Evolutionary conservation across 2,797 vertebrate species (phyloP).

Genomic region (Morus bassanus): DNA sequence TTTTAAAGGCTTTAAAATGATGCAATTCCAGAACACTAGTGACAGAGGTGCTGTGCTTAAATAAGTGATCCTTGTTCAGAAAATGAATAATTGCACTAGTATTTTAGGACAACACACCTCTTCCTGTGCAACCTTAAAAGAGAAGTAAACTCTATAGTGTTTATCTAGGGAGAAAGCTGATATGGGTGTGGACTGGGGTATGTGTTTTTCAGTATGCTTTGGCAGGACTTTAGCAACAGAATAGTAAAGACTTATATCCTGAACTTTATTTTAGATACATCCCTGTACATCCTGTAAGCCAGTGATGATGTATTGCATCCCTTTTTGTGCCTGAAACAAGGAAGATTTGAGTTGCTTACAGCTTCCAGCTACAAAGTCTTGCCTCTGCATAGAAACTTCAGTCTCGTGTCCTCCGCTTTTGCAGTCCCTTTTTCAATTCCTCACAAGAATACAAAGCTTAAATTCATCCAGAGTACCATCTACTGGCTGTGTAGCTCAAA

Average conservation of each 20-base stretch:
- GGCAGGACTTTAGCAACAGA: neutral
- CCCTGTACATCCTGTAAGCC: neutral
- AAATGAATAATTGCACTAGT: neutral
- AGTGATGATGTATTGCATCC: neutral
- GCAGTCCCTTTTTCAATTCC: neutral
- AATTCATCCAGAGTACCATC: neutral
- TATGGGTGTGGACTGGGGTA: fast-evolving
- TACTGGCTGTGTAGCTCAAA: neutral
- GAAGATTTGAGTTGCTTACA: neutral
- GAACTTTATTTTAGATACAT: neutral
- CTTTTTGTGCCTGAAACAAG: neutral
- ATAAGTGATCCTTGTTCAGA: neutral
- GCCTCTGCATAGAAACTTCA: neutral
- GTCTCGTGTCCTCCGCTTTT: neutral
- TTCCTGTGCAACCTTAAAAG: neutral
- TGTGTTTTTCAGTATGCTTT: neutral
- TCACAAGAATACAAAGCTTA: neutral
- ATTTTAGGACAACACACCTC: neutral
- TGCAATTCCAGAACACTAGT: neutral
- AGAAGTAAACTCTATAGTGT: neutral
- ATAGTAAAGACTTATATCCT: neutral
- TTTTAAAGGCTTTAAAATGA: neutral
- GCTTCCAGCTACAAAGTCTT: neutral
- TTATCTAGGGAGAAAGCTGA: neutral
- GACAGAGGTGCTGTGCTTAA: neutral